Base-by-base conservation (phyloP, 2,113 vertebrate genomes). In the Chaetodon auriga region DNA sequence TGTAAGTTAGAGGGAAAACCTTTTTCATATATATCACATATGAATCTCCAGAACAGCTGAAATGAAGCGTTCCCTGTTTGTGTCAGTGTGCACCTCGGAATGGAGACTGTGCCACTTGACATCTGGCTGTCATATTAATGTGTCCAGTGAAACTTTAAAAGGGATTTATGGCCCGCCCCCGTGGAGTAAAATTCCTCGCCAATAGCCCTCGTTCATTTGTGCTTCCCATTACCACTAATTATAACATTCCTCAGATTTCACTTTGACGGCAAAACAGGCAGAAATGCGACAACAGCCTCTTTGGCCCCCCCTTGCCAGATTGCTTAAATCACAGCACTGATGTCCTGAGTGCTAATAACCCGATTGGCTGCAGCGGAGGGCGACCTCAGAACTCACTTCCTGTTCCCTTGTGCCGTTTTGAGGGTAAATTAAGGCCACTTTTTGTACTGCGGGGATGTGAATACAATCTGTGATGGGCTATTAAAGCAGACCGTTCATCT, bases 81-180 rank as follows among this genome's bases (percentile, higher is more conserved):
- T 83, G 43, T 87, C 11, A 53, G 70, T 74, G 75, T 82, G 57
- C 46, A 45, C 64, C 25, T 68, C 61, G 78, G 16, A 46, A 68
- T 60, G 51, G 10, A 78, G 77, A 68, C 75, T 3, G 11, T 30
- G 21, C 80, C 89, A 8, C 51, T 30, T 78, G 79, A 86, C 93
- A 91, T 93, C 94, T 91, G 79, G 92, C 87, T 82, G 78, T 93
- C 46, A 5, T 85, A 58, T 92, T 83, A 83, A 73, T 81, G 80
- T 92, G 87, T 75, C 49, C 60, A 71, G 80, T 82, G 82, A 90
- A 90, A 88, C 80, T 90, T 91, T 95, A 87, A 91, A 90, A 91
- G 87, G 76, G 80, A 89, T 79, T 94, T 92, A 53, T 19, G 63
- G 88, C 69, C 69, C 30, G 15, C 15, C 90, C 92, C 87, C 54